Evolutionary conservation across 2,113 vertebrate genomes (phyloP), one percentile per base, ranked within the genome.

Genomic region (Circaetus cinerascens): DNA sequence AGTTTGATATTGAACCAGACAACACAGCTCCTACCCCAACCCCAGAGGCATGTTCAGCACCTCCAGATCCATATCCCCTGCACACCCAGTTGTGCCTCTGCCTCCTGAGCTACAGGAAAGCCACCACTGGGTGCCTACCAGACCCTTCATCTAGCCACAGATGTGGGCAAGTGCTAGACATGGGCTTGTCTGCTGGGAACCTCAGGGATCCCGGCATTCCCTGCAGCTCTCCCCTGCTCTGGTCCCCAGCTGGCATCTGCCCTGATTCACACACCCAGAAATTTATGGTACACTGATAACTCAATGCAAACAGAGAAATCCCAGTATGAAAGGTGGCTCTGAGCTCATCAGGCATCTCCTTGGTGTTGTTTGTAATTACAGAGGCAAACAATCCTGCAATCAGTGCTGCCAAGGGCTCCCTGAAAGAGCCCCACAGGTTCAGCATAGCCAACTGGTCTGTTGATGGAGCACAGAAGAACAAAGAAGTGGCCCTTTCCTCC

Each of bases 221-320:
- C 34, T 29, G 18, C 46, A 84, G 48, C 18, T 80, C n/a, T 56
- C 22, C 45, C n/a, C 26, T 2, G 8, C 25, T 63, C 17, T 34
- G 40, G 17, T 81, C 68, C 60, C 60, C 84, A 90, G 43, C 43
- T 75, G 46, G 48, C 57, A n/a, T 18, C 40, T 64, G 57, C 43
- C 30, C 36, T 50, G 22, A 51, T 77, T 41, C 0, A 0, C 56
- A 77, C 0, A 0, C 63, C 62, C 55, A 72, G 56, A 88, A 93
- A 56, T 94, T 93, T 80, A 75, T 72, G 88, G 77, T 74, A 89
- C 92, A 75, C 51, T 81, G 92, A 56, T 22, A 92, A 93, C 63
- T 75, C 26, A 92, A 29, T 15, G 34, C 72, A 94, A 95, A 92
- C 34, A 91, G 32, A 86, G 34, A 81, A 94, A 85, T 59, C 15